phyloP scores from a whole-genome alignment of 2,888 invertebrate species.

The Asteroscopus sphinx region DNA sequence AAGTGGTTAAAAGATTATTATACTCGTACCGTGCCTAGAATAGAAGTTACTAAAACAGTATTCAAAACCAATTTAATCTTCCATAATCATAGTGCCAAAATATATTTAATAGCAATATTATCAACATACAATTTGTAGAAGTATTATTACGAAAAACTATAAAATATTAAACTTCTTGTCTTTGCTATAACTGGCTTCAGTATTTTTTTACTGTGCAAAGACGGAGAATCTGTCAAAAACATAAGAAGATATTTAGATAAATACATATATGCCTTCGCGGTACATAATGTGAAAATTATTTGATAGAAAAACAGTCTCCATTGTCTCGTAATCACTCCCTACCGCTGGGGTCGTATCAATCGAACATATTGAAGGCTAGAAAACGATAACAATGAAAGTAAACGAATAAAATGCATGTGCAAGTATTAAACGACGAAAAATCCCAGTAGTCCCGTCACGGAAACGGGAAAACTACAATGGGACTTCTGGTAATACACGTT shows the following conservation, averaged over 20 bases:
- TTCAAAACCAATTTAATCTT: slow-evolving; percentile 53
- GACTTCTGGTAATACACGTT: too few species aligned
- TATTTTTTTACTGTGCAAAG: too few species aligned
- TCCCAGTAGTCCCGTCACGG: not conserved
- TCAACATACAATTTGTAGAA: slow-evolving; percentile 32
- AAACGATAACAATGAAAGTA: not conserved
- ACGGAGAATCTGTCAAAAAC: too few species aligned
- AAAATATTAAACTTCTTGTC: slow-evolving; percentile 15
- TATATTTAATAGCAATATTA: slow-evolving; percentile 43
- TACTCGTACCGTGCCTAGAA: slow-evolving; percentile 24
- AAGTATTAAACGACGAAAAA: not conserved
- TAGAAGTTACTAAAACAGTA: slow-evolving; percentile 42
- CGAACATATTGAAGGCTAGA: not conserved
- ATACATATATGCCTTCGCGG: too few species aligned
- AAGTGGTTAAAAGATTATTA: slow-evolving; percentile 8
- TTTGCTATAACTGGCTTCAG: too few species aligned
- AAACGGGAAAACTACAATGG: too few species aligned
- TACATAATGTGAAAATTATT: too few species aligned
- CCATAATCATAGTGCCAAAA: slow-evolving; percentile 63
- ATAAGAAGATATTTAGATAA: too few species aligned
- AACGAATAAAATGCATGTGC: not conserved
- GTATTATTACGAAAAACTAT: slow-evolving; percentile 26
- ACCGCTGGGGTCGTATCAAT: not conserved
- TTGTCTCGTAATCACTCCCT: too few species aligned
- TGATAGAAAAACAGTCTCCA: too few species aligned